Conservation (phyloP, 2,888 invertebrate species). For the Melangyna quadrimaculata region DNA sequence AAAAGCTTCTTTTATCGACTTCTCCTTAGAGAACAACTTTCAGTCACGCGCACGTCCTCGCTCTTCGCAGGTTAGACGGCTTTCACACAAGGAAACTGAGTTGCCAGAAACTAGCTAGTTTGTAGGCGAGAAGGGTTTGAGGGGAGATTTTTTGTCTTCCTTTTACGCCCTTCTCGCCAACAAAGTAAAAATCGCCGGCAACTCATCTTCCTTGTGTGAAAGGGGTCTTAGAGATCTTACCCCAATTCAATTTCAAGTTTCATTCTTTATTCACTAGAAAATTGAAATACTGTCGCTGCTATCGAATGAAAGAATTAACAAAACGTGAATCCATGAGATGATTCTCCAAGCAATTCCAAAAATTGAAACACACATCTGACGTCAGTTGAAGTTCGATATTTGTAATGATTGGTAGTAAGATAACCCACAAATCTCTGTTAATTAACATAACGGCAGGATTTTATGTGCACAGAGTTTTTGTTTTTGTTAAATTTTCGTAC, state of each 20-base stretch:
- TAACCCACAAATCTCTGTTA: conserved; percentile 67
- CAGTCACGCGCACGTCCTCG: conserved; percentile 28
- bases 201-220: too few species aligned
- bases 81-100: too few species aligned
- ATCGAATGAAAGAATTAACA: conserved; percentile 12
- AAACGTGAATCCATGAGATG: conserved; percentile 18
- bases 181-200: too few species aligned
- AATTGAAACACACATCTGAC: conserved; percentile 73
- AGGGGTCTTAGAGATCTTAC: too few species aligned
- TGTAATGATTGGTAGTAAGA: conserved; percentile 80
- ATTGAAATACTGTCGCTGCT: conserved; percentile 39
- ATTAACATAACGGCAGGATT: conserved; percentile 36
- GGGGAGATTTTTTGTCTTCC: too few species aligned
- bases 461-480: conserved; percentile 45
- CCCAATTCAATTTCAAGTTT: conserved; percentile 13
- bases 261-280: neutral
- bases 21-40: neutral
- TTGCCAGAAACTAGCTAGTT: too few species aligned
- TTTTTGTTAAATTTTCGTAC: conserved; percentile 54
- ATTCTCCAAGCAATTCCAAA: conserved; percentile 47
- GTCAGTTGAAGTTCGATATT: conserved; percentile 81
- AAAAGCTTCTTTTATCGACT: neutral
- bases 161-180: too few species aligned
- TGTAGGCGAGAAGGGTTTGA: too few species aligned
- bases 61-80: too few species aligned